A percentile compares a stretch with the other conserved stretches of the same genome.
Conservation (phyloP, 2,113 vertebrate genomes). For the Bubo bubo region DNA sequence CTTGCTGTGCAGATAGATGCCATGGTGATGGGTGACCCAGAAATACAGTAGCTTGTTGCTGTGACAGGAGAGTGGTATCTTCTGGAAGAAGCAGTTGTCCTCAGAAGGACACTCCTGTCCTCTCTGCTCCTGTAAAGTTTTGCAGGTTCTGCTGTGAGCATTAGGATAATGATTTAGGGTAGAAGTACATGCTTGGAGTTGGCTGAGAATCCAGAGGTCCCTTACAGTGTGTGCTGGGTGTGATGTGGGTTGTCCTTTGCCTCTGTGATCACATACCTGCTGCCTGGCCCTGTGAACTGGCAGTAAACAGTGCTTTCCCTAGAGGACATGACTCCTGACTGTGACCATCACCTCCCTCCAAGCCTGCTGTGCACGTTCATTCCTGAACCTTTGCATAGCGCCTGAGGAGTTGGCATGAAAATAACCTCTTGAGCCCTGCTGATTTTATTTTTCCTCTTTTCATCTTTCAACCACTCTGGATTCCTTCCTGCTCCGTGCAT, state of each 20-base stretch:
- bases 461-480: constrained; percentile 8
- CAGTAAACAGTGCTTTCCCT: neutral
- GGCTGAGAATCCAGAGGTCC: neutral
- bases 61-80: neutral
- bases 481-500: neutral
- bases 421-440: neutral
- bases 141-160: neutral
- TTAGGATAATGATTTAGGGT: neutral
- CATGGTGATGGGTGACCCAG: neutral
- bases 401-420: constrained; percentile 13
- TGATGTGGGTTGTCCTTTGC: neutral
- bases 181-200: neutral
- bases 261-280: neutral
- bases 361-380: neutral
- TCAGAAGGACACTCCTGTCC: neutral
- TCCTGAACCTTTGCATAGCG: neutral
- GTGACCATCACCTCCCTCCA: neutral
- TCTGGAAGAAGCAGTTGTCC: neutral
- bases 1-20: neutral
- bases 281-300: neutral
- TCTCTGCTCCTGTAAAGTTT: neutral
- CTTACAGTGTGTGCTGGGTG: neutral
- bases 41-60: neutral
- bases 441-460: neutral
- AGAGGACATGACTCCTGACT: neutral